A percentile compares a stretch with the other conserved stretches of the same genome.
phyloP scores from a whole-genome alignment of 2,113 vertebrate species.

The Delphinapterus leucas region DNA sequence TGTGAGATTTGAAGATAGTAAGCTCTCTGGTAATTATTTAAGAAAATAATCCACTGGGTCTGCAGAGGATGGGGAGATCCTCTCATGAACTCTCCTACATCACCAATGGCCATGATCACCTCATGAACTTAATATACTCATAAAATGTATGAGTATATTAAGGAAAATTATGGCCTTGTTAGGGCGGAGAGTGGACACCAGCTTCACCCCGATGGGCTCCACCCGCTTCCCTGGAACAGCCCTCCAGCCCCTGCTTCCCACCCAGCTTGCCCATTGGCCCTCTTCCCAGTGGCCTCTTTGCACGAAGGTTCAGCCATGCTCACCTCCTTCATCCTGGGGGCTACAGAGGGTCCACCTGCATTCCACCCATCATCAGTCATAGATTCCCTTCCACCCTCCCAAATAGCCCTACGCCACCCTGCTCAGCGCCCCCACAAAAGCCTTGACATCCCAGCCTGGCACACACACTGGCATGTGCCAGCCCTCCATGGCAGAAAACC shows the following conservation, averaged over 20 bases:
- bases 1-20: neutral
- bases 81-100: neutral
- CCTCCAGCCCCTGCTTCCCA: neutral
- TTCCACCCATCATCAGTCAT: fast-evolving
- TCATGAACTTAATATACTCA: neutral
- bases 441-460: neutral
- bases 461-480: neutral
- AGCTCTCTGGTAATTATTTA: neutral
- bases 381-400: neutral
- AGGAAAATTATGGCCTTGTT: no score
- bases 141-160: no score
- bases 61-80: neutral
- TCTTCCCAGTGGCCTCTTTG: neutral
- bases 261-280: neutral
- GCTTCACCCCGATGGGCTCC: no score
- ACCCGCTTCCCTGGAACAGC: neutral
- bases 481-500: neutral
- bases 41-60: neutral
- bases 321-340: neutral
- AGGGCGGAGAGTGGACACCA: neutral
- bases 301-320: neutral
- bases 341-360: neutral
- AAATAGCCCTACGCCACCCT: neutral
- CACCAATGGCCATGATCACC: neutral
- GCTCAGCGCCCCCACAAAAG: neutral